Evolutionary conservation across 2,797 vertebrate genomes (phyloP), one percentile per base, ranked within the genome.

Genomic region (Falco naumanni): DNA sequence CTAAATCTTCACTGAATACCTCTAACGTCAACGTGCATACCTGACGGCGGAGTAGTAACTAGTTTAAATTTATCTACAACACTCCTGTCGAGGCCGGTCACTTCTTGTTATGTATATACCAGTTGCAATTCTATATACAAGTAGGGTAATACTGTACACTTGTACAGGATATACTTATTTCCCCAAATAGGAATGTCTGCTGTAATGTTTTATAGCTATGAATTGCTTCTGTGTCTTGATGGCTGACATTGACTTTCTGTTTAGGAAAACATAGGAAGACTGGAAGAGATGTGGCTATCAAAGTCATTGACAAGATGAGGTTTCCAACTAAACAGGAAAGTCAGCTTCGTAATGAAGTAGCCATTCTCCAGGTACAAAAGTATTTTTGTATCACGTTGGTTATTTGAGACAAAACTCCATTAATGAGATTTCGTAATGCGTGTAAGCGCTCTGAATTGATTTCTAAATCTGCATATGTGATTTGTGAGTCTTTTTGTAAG

Each of bases 241-340:
- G 20, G 11, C 51, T 92, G 66, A 75, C 39, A 9, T n/a, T 94
- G 78, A 53, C 64, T 93, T 93, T 97, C 90, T 96, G 29, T 92
- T 56, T 76, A 99, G 99, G 99, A 76, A 99, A 99, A 95, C 99
- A 99, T 47, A 99, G 99, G 96, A 99, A 99, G 97, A 99, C 99
- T 60, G 99, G 99, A 97, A 99, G 99, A 97, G 99, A 99, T 95
- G 99, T 99, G 94, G 99, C 99, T 94, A 99, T 99, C 97, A 99
- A 99, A 97, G 98, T 99, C 74, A 99, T 99, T 81, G 99, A 99
- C 98, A 99, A 99, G 97, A 99, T 99, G 99, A 98, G 99, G 93
- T 99, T 99, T 97, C 99, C 99, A 61, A 99, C 99, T 90, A 99
- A 99, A 98, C 99, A 99, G 95, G 99, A 99, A 98, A 99, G 99